Base-by-base conservation (phyloP, 2,888 invertebrate species). In the Galerucella nymphaeae region DNA sequence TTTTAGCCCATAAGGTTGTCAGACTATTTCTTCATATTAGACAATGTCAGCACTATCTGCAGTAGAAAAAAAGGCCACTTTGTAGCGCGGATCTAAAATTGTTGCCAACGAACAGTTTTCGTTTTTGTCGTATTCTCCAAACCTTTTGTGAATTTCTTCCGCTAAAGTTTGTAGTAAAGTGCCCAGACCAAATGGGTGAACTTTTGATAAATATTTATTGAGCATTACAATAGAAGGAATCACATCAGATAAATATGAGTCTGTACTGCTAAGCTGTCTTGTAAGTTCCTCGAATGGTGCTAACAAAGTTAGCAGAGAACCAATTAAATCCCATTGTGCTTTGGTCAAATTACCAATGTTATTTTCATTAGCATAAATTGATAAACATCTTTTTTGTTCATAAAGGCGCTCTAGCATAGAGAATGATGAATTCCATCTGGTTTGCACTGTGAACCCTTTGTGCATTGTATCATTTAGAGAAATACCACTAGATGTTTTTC, bases 101-200 rank as follows among this genome's bases (percentile, higher is more conserved):
- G 62, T 62, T 41, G 62, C 62, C n/a, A 41, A 16, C 20, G 50
- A 66, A 53, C 53, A 66, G 9, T 30, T 48, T 14, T 13, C 48
- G 20, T 68, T 45, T 55, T 68, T 68, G 38, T 59, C 38, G 14
- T 55, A 63, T 48, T 62, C 42, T 16, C 38, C 38, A 62, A 62
- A 62, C 13, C 62, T 62, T 62, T 62, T 62, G 62, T 62, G 62
- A 62, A 62, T 20, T 62, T 62, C 62, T 62, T 38, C 62, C 38
- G 41, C 41, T 20, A 62, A 38, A 11, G 62, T 62, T 62, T 62
- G 41, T 38, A 41, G 41, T 20, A 62, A 42, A 38, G 62, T 62
- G 38, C 62, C 62, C 41, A 62, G 41, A 38, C 42, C 62, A 62
- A 62, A 62, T 38, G 38, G 23, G 16, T 30, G 38, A 38, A 62